Percentiles rank a stretch among this genome's conserved stretches.
Evolutionary conservation across 2,113 vertebrate species (phyloP).

Genomic region (Rhea americana): DNA sequence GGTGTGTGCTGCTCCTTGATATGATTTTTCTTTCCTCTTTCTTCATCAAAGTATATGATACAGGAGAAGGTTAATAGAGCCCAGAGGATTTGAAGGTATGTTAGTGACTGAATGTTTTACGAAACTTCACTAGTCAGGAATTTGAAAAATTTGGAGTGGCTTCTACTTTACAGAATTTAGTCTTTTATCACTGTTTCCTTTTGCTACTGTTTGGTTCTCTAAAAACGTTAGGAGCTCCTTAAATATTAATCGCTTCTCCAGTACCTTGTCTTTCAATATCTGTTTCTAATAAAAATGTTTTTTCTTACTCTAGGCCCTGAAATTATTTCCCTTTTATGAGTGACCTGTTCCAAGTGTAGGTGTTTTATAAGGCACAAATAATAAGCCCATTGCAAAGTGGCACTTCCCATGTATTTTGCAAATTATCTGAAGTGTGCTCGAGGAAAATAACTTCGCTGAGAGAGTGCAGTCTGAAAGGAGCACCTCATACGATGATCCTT

Average conservation of each 20-base stretch:
- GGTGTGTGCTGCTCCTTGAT: rapidly evolving
- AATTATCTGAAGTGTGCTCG: background rate
- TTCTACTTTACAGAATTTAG: background rate
- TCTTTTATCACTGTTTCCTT: background rate
- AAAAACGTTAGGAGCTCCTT: background rate
- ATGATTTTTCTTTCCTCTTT: background rate
- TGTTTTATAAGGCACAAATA: background rate
- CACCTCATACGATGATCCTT: background rate
- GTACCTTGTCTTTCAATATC: conserved; percentile 18
- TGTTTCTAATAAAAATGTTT: conserved; percentile 20
- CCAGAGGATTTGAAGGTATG: background rate
- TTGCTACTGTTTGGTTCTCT: background rate
- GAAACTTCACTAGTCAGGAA: background rate
- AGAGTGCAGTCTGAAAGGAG: background rate
- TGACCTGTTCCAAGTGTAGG: background rate
- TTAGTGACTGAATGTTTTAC: background rate
- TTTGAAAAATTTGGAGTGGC: background rate
- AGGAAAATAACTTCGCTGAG: too few species aligned
- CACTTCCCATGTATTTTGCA: background rate
- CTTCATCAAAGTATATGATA: background rate
- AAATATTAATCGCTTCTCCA: background rate
- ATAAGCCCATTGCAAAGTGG: background rate
- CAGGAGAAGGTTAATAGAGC: background rate
- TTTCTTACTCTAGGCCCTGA: conserved; percentile 24
- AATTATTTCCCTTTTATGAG: background rate